phyloP scores from a whole-genome alignment of 2,797 vertebrate genomes.

The Odontamblyopus lacepedii region DNA sequence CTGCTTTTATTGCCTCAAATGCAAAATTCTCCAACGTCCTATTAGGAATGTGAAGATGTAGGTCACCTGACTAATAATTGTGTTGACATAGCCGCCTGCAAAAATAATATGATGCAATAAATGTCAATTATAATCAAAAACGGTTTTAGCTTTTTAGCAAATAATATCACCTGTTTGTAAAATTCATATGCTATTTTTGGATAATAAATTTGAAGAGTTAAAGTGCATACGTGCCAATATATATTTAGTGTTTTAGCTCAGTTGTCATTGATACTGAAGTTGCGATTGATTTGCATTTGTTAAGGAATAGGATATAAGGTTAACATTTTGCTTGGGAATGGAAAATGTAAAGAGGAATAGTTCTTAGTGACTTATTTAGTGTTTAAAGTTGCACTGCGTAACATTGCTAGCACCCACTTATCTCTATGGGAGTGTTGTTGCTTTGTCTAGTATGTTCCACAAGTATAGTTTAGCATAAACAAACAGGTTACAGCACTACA shows the following conservation, averaged over 20 bases:
- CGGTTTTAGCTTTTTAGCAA: neutral
- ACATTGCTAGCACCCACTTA: too few species aligned
- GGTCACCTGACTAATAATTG: constrained; percentile 23
- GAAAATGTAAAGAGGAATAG: neutral
- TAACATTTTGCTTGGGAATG: neutral
- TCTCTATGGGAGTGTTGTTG: too few species aligned
- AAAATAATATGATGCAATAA: neutral
- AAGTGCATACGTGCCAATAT: neutral
- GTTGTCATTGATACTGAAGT: neutral
- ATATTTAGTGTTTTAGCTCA: neutral
- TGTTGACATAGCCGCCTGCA: neutral
- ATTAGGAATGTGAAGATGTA: constrained; percentile 31
- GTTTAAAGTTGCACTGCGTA: too few species aligned
- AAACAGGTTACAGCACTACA: too few species aligned
- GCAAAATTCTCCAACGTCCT: constrained; percentile 5
- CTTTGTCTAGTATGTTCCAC: too few species aligned
- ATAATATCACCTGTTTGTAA: neutral
- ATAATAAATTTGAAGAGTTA: neutral
- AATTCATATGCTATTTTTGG: neutral
- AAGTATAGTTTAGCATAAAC: too few species aligned
- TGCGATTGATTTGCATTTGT: neutral
- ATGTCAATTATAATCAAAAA: neutral
- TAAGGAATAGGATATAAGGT: neutral
- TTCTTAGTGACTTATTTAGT: too few species aligned
- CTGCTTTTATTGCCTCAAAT: neutral